phyloP scores from a whole-genome alignment of 2,113 vertebrate species.

The Ivindomyrus marchei region DNA sequence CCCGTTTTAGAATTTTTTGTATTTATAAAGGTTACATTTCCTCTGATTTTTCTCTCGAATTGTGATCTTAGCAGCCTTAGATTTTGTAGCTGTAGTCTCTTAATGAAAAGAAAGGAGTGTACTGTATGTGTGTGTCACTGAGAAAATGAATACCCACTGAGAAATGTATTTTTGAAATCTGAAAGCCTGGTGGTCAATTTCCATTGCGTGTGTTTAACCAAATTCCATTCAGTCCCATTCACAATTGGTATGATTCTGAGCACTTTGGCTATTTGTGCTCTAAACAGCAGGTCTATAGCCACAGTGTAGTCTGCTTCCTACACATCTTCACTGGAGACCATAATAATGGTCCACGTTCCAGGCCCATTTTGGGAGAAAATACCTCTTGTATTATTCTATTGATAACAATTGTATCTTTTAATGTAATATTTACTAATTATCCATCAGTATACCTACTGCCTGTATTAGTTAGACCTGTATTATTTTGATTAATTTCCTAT shows the following conservation, averaged over 20 bases:
- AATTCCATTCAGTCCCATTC: neutral
- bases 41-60: neutral
- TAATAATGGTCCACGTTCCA: neutral
- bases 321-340: neutral
- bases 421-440: slow-evolving; percentile 10
- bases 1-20: neutral
- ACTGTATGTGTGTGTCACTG: neutral
- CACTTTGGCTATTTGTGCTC: neutral
- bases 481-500: slow-evolving; percentile 23
- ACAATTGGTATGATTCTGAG: neutral
- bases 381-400: neutral
- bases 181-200: neutral
- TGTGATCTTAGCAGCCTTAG: neutral
- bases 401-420: slow-evolving; percentile 1
- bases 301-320: neutral
- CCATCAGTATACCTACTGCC: neutral
- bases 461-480: slow-evolving; percentile 15
- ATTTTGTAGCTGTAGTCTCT: neutral
- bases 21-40: slow-evolving; percentile 1
- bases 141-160: slow-evolving; percentile 1
- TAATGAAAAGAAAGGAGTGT: neutral
- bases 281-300: neutral
- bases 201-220: neutral
- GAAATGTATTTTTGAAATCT: neutral
- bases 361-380: neutral